Conservation (phyloP, 2,888 invertebrate species). For the Ophion slaviceki region DNA sequence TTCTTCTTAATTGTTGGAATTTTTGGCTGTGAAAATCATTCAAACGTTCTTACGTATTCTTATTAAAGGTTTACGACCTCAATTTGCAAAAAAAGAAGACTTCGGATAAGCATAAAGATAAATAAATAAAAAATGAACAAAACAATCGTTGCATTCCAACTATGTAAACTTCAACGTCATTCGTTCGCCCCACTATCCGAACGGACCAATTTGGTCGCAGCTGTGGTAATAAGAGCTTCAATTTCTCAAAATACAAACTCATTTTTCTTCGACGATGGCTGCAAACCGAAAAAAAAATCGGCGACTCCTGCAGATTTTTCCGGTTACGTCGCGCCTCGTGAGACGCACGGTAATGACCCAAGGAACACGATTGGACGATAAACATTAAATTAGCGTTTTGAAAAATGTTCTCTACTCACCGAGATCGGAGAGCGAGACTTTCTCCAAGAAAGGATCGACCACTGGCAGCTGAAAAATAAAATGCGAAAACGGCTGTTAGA, state of each 20-base stretch:
- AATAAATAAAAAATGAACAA: too few species aligned
- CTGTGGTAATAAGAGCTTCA: too few species aligned
- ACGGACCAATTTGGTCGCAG: too few species aligned
- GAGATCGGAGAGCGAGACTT: conserved; percentile 91
- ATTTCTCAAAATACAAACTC: not conserved
- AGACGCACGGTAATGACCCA: conserved; percentile 18
- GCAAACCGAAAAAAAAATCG: not conserved
- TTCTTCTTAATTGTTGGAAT: too few species aligned
- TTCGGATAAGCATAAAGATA: too few species aligned
- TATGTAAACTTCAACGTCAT: too few species aligned
- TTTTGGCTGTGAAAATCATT: too few species aligned
- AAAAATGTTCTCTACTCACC: conserved; percentile 86
- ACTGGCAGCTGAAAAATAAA: conserved; percentile 89
- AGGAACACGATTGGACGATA: conserved; percentile 28
- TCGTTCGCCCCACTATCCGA: too few species aligned
- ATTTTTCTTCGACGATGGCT: not conserved
- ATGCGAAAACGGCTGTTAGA: not conserved
- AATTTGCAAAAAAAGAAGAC: too few species aligned
- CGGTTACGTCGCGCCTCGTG: not conserved
- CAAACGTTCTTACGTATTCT: too few species aligned
- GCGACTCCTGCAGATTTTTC: not conserved
- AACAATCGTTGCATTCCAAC: too few species aligned
- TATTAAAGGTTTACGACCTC: too few species aligned
- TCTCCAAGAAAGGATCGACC: conserved; percentile 96
- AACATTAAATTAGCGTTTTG: not conserved